Evolutionary conservation across 2,113 vertebrate genomes (phyloP), one percentile per base, ranked within the genome.

Genomic region (Paratilapia polleni): DNA sequence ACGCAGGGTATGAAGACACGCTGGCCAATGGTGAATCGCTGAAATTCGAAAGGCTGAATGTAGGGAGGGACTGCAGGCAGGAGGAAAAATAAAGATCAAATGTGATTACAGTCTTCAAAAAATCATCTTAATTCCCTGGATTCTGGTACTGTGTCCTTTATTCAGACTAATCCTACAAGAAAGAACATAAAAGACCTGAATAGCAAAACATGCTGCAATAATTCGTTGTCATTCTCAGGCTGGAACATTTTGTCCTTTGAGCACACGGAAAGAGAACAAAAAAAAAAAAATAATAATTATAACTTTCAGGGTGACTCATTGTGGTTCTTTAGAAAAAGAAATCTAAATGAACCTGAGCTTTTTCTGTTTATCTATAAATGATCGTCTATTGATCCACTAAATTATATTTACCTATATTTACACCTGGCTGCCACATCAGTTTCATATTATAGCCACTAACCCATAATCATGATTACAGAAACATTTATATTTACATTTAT

Each of bases 31-130:
- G 98, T 99, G 94, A 99, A 99, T 26, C 98, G 96, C 0, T 98
- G 98, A 88, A 98, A 99, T 94, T 99, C 98, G 31, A 99, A 99
- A 38, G 98, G 98, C 84, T 99, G 98, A 87, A 99, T 99, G 87
- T 98, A 97, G 76, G 98, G 98, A 0, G 98, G 98, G 5, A 99
- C 98, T 99, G 96, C 12, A 92, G 91, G 6, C 9, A 60, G 31
- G 15, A 38, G 38, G 19, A 81, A 11, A 87, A 22, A 77, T 8
- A 66, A 26, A 85, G 24, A 85, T 63, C 60, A 75, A 56, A 80
- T 85, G 73, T 84, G 17, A 90, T 80, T 80, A 80, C n/a, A 82
- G 28, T 22, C 41, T 54, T 84, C 49, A 89, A 79, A 81, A n/a
- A 82, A 70, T 4, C 26, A 74, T 61, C 20, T 81, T 60, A 73